Base-by-base conservation (phyloP, 2,113 vertebrate species). In the Euleptes europaea region DNA sequence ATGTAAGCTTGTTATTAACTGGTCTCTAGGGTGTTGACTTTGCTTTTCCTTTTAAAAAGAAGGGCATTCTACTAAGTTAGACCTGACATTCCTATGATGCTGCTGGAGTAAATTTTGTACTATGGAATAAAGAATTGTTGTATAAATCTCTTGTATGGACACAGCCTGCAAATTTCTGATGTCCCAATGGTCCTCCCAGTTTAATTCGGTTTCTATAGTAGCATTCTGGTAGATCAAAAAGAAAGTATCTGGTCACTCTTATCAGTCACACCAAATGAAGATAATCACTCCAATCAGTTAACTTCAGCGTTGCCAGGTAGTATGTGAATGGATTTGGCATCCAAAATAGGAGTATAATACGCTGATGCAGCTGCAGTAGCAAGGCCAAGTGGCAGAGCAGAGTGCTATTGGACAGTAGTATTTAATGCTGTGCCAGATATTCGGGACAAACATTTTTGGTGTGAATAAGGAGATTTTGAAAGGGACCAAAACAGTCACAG, bases 121-220 rank as follows among this genome's bases (percentile, higher is more conserved):
- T 54, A 35, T 17, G 19, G 67, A 81, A 70, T 9, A 70, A 60
- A 78, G 89, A 85, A 70, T 0, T 78, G 77, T 78, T 1, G 8
- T 79, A 14, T 84, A 70, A 65, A 82, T 69, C 87, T 69, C 84
- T 17, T 42, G 0, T 0, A 84, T 72, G 87, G 79, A 91, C 26
- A 47, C 33, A 71, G 12, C 21, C 12, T 69, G 42, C 33, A 35
- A 54, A 4, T 66, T 66, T 80, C 78, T 78, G 44, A 75, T 80
- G 90, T 82, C 75, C 82, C 44, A 73, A 82, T 86, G 75, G 82
- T 86, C 72, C 23, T 85, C 87, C 74, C 88, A 81, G 84, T 88
- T 0, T 86, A 88, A 90, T 92, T 92, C 82, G 73, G 86, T 67
- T 80, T 81, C 92, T 92, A 92, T 90, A 93, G 90, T 75, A 84